Evolutionary conservation across 2,113 vertebrate genomes (phyloP).

Genomic region (Cichladusa arquata): DNA sequence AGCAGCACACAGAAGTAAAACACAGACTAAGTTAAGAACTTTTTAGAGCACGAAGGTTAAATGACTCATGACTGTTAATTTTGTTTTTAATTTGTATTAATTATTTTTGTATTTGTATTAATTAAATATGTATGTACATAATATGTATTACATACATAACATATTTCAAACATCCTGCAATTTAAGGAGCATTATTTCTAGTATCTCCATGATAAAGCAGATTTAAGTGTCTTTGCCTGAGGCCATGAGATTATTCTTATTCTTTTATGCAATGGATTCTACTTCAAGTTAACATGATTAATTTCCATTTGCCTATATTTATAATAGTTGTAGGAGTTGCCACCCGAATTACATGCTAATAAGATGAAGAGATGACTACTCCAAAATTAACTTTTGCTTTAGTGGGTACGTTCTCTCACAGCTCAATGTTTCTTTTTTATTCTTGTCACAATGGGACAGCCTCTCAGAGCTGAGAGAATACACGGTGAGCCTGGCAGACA

Average conservation of each 20-base stretch:
- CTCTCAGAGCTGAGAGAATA: slow-evolving; percentile 85
- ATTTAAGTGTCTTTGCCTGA: background rate
- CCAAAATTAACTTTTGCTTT: background rate
- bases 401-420: background rate
- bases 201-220: background rate
- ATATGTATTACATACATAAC: accelerated
- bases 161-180: background rate
- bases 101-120: too few relatives aligned
- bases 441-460: slow-evolving; percentile 64
- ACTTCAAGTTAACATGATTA: background rate
- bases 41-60: background rate
- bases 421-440: background rate
- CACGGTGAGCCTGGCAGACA: slow-evolving; percentile 71
- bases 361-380: background rate
- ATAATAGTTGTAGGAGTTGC: background rate
- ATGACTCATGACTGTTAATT: background rate
- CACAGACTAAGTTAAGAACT: background rate
- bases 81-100: background rate
- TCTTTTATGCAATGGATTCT: background rate
- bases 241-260: background rate
- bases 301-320: background rate
- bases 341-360: background rate
- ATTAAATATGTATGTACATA: too few relatives aligned
- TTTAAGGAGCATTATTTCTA: background rate
- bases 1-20: background rate